phyloP scores from a whole-genome alignment of 2,113 vertebrate species.

The Gambusia holbrooki region DNA sequence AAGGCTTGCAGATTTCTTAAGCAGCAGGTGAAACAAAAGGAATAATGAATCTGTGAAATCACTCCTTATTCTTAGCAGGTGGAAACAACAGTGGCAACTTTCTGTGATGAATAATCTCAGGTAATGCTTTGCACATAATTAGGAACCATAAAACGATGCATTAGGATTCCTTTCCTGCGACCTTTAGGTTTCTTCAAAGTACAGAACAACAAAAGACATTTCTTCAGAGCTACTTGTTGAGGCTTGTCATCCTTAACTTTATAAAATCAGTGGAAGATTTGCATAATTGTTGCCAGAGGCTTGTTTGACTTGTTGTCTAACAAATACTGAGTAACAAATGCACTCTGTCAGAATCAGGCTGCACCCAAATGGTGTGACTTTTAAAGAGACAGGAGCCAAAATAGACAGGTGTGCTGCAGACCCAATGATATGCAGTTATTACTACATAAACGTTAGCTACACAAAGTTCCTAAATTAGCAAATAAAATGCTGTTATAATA shows the following conservation, averaged over 20 bases:
- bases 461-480: not conserved
- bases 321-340: not conserved
- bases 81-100: not conserved
- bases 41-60: constrained; percentile 9
- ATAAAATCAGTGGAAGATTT: not conserved
- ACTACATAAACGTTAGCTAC: not conserved
- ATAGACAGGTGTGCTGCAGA: not conserved
- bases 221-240: not conserved
- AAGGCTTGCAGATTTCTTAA: constrained; percentile 23
- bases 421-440: not conserved
- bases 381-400: not conserved
- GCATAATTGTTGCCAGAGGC: not conserved
- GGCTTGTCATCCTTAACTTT: not conserved
- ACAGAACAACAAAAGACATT: not conserved
- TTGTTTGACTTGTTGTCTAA: not conserved
- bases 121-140: not conserved
- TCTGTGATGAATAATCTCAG: constrained; percentile 10
- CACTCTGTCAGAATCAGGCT: not conserved
- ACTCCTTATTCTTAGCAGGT: constrained; percentile 12
- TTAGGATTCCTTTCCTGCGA: not conserved
- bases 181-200: not conserved
- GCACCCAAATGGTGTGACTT: not conserved
- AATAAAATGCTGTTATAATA: not conserved
- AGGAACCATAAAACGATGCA: not conserved
- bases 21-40: constrained; percentile 4